These are phyloP conservation scores for Meteorus sp. DNA, from an alignment of 1,140 invertebrate species.

Conservation along the genomic window DNA sequence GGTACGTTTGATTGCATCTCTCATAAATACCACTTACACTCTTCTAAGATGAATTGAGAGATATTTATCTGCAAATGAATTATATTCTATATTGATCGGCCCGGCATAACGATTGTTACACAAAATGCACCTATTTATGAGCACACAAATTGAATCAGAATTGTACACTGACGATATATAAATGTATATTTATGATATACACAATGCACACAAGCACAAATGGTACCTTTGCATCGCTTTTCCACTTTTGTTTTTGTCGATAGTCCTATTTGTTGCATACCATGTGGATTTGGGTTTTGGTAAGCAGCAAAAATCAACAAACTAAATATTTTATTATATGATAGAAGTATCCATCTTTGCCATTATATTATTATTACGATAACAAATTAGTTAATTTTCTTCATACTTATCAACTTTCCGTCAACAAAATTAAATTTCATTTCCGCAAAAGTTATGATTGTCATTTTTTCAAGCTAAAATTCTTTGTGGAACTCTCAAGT, in stretches of 20 bases:
- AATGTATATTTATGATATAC: no score
- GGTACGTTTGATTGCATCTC: constrained; percentile 52
- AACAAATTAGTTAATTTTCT: neutral
- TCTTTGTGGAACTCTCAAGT: no score
- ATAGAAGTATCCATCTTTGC: no score
- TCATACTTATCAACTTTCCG: constrained; percentile 26
- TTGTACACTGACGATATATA: no score
- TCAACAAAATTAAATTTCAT: constrained; percentile 6
- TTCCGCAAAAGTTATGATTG: constrained; percentile 8
- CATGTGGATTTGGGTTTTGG: constrained; percentile 61
- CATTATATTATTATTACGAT: constrained; percentile 13
- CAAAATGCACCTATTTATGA: neutral
- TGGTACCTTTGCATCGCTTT: constrained; percentile 58
- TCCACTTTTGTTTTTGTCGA: constrained; percentile 55
- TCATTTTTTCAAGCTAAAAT: no score
- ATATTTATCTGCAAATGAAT: neutral
- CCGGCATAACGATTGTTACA: neutral
- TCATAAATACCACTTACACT: neutral
- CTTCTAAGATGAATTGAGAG: neutral
- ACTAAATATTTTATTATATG: constrained; percentile 12
- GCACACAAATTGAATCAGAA: no score
- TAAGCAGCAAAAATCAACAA: constrained; percentile 55
- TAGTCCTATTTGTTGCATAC: constrained; percentile 62
- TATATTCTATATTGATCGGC: no score
- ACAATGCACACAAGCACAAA: constrained; percentile 55